Evolutionary conservation across 2,888 invertebrate species (phyloP).

Genomic region (Ernsta delagoae): DNA sequence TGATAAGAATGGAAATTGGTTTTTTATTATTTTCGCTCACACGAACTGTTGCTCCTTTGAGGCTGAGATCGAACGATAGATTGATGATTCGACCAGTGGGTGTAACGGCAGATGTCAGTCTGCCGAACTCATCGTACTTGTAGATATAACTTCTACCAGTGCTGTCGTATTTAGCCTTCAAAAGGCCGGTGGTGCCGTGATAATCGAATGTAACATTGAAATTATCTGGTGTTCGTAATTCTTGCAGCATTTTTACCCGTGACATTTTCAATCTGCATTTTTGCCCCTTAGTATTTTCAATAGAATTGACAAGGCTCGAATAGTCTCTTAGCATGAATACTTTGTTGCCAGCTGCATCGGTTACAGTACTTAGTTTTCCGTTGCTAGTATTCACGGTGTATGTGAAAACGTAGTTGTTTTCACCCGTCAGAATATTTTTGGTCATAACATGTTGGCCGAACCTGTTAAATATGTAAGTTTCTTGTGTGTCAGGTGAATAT

Average conservation of each 20-base stretch:
- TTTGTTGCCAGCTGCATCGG: constrained; percentile 96
- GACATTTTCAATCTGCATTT: constrained; percentile 96
- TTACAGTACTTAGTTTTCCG: constrained; percentile 96
- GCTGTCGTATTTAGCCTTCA: constrained; percentile 95
- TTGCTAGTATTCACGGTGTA: constrained; percentile 99
- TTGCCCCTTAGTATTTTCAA: constrained; percentile 96
- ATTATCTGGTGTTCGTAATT: constrained; percentile 95
- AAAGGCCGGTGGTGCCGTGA: constrained; percentile 94
- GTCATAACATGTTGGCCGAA: constrained; percentile 98
- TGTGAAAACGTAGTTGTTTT: constrained; percentile 96
- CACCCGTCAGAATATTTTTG: constrained; percentile 97
- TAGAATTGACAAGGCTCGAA: constrained; percentile 95
- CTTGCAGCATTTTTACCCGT: constrained; percentile 95
- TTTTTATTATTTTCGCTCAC: constrained; percentile 93
- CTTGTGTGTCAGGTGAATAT: constrained; percentile 97
- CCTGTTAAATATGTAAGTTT: constrained; percentile 96
- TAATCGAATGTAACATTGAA: constrained; percentile 97
- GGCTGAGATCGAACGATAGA: constrained; percentile 94
- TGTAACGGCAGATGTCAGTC: constrained; percentile 95
- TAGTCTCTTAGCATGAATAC: constrained; percentile 93
- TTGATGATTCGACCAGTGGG: constrained; percentile 98
- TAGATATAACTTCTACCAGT: constrained; percentile 96
- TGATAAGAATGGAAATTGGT: constrained; percentile 93
- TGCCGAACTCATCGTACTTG: constrained; percentile 97
- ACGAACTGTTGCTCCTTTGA: constrained; percentile 95